Evolutionary conservation across 1,140 invertebrate species (phyloP), one percentile per base, ranked within the genome.

Genomic region (Apocrypta bakeri): DNA sequence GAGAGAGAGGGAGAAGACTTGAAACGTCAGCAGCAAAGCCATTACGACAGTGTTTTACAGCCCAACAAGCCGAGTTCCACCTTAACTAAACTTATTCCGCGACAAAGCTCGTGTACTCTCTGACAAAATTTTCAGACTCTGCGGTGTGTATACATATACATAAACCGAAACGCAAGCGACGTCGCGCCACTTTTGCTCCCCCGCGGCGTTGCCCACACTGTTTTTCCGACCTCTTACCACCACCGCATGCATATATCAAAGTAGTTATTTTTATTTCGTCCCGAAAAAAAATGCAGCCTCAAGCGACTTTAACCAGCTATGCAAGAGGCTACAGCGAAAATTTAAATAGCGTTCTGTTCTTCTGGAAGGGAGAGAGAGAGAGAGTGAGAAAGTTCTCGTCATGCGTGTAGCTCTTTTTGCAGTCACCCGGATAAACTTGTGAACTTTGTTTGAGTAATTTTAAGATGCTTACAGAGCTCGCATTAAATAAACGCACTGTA

Each of bases 1-100:
- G n/a, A n/a, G n/a, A n/a, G n/a, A n/a, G n/a, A n/a, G n/a, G n/a
- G n/a, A n/a, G n/a, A n/a, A 37, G 37, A 40, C 17, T 64, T 31
- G 61, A 73, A 73, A 40, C 56, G 24, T 24, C 33, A 66, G 71
- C 33, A 31, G 79, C 27, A 81, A 75, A 75, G 72, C 37, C 37
- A 87, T 88, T 88, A 88, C 83, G 86, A 73, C 74, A 78, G 84
- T 87, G 87, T 88, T 88, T 88, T 87, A 88, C 84, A 86, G 83
- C 77, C 77, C 73, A 84, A 81, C 71, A 81, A 77, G 76, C 77
- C 84, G 84, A 84, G 83, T 85, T 85, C 68, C 73, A 33, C 84
- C 74, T 83, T 87, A 88, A 87, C 86, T 87, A 86, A 88, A 87
- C 85, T 87, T 86, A 86, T 88, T 88, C 77, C 74, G 71, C 82